Evolutionary conservation across 2,113 vertebrate genomes (phyloP).

Genomic region (Abramis brama): DNA sequence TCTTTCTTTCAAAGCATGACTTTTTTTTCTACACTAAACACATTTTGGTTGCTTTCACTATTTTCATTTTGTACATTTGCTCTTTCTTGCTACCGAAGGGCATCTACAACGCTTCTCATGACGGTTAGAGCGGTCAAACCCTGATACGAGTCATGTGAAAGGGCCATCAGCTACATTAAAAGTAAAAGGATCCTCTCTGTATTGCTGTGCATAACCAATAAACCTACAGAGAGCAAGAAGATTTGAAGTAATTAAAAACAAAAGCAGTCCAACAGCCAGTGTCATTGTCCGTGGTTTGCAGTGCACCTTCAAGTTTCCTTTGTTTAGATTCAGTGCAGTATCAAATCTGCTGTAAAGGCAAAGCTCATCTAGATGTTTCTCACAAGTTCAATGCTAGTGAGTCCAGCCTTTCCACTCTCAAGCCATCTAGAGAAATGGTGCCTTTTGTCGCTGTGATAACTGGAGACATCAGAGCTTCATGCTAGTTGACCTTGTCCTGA

Average conservation of each 20-base stretch:
- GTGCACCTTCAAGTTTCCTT: conserved; percentile 10
- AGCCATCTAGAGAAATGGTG: background rate
- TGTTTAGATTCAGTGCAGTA: conserved; percentile 5
- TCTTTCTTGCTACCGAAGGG: background rate
- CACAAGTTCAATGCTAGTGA: background rate
- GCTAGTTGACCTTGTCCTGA: conserved; percentile 92
- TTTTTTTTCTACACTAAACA: background rate
- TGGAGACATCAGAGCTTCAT: background rate
- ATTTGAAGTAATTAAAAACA: conserved; percentile 3
- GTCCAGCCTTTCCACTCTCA: background rate
- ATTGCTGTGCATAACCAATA: conserved; percentile 49
- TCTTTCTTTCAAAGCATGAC: background rate
- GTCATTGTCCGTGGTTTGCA: conserved; percentile 36
- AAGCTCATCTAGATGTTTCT: conserved; percentile 13
- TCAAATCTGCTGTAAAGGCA: conserved; percentile 35
- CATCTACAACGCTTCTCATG: background rate
- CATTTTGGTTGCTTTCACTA: background rate
- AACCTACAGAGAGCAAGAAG: conserved; percentile 20
- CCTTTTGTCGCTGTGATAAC: background rate
- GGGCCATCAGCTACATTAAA: background rate
- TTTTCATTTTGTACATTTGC: background rate
- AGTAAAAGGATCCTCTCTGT: background rate
- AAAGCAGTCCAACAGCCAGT: conserved; percentile 31
- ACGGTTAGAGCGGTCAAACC: background rate
- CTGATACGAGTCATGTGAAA: background rate